A percentile compares a stretch with the other conserved stretches of the same genome.
These are phyloP conservation scores for Amniataba percoides DNA, from an alignment of 2,797 vertebrate genomes.

Conservation along the genomic window DNA sequence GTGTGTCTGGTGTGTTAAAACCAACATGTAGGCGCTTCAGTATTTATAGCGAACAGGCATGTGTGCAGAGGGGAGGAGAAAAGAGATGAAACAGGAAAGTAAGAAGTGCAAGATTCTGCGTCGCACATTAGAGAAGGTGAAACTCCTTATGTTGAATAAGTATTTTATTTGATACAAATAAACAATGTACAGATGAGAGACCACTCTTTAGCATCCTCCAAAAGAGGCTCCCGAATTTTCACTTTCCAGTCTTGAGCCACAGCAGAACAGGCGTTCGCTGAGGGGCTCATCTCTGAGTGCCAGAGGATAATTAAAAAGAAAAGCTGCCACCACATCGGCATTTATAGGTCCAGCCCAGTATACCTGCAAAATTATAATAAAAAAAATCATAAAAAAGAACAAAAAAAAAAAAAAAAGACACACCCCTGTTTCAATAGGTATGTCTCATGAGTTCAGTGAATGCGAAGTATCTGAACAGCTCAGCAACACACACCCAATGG, in stretches of 20 bases:
- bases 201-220: conserved; percentile 18
- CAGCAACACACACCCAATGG: conserved; percentile 80
- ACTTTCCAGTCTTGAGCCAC: neutral
- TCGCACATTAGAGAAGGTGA: conserved; percentile 12
- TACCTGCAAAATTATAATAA: conserved; percentile 82
- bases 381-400: no score
- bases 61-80: conserved; percentile 26
- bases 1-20: conserved; percentile 67
- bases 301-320: conserved; percentile 88
- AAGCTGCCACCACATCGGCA: conserved; percentile 82
- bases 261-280: conserved; percentile 33
- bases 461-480: neutral
- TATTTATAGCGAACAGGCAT: conserved; percentile 39
- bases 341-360: conserved; percentile 90
- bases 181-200: neutral
- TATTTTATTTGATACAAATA: conserved; percentile 31
- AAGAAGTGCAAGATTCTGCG: neutral
- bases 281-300: conserved; percentile 44
- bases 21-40: neutral
- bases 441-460: neutral
- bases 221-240: neutral
- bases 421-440: neutral
- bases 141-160: neutral
- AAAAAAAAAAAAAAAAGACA: neutral
- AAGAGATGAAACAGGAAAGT: neutral